Percentiles rank a stretch among this genome's conserved stretches.
These are phyloP conservation scores for Argyra leucocephala DNA, from an alignment of 2,888 invertebrate species.

Conservation along the genomic window DNA sequence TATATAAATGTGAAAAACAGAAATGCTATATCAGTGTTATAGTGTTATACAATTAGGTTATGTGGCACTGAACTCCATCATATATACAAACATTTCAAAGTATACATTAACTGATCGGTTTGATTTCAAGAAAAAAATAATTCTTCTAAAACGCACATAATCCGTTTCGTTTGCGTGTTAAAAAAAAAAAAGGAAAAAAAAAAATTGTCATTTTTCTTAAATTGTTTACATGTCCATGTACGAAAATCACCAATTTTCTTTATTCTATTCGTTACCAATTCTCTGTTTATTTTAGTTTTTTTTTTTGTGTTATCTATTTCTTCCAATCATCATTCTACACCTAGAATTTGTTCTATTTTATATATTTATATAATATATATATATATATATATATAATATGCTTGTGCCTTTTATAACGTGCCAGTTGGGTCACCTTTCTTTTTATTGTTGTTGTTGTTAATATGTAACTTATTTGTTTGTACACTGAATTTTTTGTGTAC, in stretches of 20 bases:
- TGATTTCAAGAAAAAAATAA: too few relatives aligned
- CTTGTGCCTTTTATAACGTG: neutral
- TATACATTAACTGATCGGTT: too few relatives aligned
- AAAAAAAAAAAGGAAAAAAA: neutral
- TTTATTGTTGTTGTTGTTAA: too few relatives aligned
- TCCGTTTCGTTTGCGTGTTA: neutral
- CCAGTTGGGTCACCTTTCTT: neutral
- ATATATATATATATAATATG: too few relatives aligned
- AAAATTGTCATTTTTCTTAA: neutral
- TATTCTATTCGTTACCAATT: neutral
- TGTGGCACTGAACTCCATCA: too few relatives aligned
- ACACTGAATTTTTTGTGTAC: too few relatives aligned
- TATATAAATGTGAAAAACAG: too few relatives aligned
- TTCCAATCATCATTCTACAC: neutral
- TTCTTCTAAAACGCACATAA: neutral
- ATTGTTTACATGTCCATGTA: neutral
- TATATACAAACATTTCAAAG: too few relatives aligned
- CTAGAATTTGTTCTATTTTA: too few relatives aligned
- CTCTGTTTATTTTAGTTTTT: neutral
- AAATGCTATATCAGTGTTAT: too few relatives aligned
- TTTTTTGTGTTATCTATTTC: neutral
- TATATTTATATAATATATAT: neutral
- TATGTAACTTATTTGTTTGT: too few relatives aligned
- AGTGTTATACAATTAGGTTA: too few relatives aligned
- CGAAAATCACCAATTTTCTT: slow-evolving; percentile 1